A percentile compares a stretch with the other conserved stretches of the same genome.
Conservation (phyloP, 1,140 invertebrate species). For the Cherax destructor region DNA sequence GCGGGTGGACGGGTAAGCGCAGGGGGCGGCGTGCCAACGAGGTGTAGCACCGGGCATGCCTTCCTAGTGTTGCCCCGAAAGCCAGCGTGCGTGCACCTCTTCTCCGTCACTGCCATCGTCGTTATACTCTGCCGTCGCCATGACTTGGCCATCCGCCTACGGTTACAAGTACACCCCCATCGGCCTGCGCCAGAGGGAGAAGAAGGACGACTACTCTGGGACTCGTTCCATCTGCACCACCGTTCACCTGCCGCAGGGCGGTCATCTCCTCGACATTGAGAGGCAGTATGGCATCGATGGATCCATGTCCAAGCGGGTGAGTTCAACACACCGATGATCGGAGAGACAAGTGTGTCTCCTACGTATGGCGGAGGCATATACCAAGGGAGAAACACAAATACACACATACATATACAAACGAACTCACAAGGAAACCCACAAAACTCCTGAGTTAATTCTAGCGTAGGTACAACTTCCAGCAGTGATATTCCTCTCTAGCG, state of each 20-base stretch:
- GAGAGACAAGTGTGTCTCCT: too few relatives aligned
- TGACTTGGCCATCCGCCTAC: constrained; percentile 71
- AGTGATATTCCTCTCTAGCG: too few relatives aligned
- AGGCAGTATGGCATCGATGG: constrained; percentile 69
- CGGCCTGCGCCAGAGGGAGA: constrained; percentile 71
- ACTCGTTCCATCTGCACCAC: constrained; percentile 69
- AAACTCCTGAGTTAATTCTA: too few relatives aligned
- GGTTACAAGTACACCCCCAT: constrained; percentile 72
- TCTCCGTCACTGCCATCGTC: constrained; percentile 38
- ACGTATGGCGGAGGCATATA: too few relatives aligned
- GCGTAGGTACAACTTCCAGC: too few relatives aligned
- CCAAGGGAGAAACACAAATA: too few relatives aligned
- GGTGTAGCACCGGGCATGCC: constrained; percentile 1
- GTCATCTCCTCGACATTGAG: constrained; percentile 71
- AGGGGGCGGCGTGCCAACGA: constrained; percentile 47
- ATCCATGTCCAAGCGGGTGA: constrained; percentile 71
- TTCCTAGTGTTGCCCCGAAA: constrained; percentile 66
- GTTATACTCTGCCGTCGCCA: constrained; percentile 48
- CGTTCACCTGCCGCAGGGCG: constrained; percentile 71
- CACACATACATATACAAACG: too few relatives aligned
- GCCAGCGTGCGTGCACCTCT: constrained; percentile 51
- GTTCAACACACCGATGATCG: background rate
- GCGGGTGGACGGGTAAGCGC: background rate
- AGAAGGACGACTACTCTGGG: constrained; percentile 67
- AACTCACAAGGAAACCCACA: too few relatives aligned